These are phyloP conservation scores for Scrobipalpa atriplicella DNA, from an alignment of 2,888 invertebrate species.

Conservation along the genomic window DNA sequence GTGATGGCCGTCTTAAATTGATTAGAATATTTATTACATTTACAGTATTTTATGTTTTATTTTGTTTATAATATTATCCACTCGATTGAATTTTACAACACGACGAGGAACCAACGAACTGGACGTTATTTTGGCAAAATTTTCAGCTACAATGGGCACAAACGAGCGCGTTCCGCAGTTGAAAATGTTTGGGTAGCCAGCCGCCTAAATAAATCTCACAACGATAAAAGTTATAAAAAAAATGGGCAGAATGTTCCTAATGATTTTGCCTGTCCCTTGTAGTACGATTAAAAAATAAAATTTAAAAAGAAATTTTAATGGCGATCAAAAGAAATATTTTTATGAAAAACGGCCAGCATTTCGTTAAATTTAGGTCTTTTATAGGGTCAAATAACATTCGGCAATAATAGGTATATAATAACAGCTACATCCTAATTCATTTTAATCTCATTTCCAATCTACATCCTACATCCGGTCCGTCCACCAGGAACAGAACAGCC, in stretches of 20 bases:
- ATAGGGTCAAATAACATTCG: background rate
- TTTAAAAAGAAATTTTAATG: background rate
- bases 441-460: too few species aligned
- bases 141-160: conserved; percentile 30
- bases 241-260: too few species aligned
- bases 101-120: conserved; percentile 13
- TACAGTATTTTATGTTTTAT: too few species aligned
- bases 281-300: background rate
- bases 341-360: background rate
- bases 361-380: background rate
- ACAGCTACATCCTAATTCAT: background rate
- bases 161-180: conserved; percentile 4
- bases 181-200: conserved; percentile 26
- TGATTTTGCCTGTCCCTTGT: too few species aligned
- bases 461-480: too few species aligned
- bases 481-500: too few species aligned
- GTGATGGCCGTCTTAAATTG: too few species aligned
- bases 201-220: conserved; percentile 21
- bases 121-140: conserved; percentile 29
- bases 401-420: background rate
- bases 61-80: background rate
- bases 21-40: too few species aligned
- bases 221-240: conserved; percentile 6
- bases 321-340: background rate
- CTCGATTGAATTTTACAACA: conserved; percentile 14